Percentiles rank a stretch among this genome's conserved stretches.
These are phyloP conservation scores for Belonocnema kinseyi DNA, from an alignment of 1,140 invertebrate species.

Conservation along the genomic window DNA sequence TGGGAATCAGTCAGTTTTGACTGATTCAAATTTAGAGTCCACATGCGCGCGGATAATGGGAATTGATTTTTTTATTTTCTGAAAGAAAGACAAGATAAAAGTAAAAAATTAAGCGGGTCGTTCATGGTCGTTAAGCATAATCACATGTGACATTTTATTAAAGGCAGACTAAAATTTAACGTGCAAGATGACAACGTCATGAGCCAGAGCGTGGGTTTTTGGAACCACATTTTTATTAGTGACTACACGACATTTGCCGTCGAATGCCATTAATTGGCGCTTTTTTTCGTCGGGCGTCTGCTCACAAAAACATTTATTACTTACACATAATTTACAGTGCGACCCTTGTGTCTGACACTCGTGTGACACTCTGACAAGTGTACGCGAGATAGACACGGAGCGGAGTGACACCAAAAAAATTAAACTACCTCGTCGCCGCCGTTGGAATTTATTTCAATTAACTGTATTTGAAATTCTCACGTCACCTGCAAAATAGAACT, in stretches of 20 bases:
- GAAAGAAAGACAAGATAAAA: neutral
- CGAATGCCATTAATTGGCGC: constrained; percentile 27
- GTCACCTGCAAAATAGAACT: constrained; percentile 5
- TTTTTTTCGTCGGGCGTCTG: constrained; percentile 16
- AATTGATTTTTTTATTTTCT: neutral
- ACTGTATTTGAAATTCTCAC: constrained; percentile 3
- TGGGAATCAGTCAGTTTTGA: too few relatives aligned
- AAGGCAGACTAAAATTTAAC: constrained; percentile 21
- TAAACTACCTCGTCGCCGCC: constrained; percentile 14
- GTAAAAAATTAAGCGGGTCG: constrained; percentile 10
- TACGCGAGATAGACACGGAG: constrained; percentile 10
- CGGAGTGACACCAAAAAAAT: constrained; percentile 17
- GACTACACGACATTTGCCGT: constrained; percentile 27
- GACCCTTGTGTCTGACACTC: constrained; percentile 25
- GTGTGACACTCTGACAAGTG: constrained; percentile 18
- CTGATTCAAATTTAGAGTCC: too few relatives aligned
- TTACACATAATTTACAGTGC: constrained; percentile 31
- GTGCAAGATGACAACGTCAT: constrained; percentile 22
- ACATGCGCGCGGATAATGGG: neutral
- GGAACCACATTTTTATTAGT: constrained; percentile 31
- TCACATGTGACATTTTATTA: constrained; percentile 25
- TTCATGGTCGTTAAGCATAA: constrained; percentile 16
- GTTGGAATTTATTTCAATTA: constrained; percentile 27
- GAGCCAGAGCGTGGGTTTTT: constrained; percentile 23
- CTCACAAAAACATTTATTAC: constrained; percentile 28